phyloP scores from a whole-genome alignment of 23 tunicate genomes.

The Botrylloides violaceus region DNA sequence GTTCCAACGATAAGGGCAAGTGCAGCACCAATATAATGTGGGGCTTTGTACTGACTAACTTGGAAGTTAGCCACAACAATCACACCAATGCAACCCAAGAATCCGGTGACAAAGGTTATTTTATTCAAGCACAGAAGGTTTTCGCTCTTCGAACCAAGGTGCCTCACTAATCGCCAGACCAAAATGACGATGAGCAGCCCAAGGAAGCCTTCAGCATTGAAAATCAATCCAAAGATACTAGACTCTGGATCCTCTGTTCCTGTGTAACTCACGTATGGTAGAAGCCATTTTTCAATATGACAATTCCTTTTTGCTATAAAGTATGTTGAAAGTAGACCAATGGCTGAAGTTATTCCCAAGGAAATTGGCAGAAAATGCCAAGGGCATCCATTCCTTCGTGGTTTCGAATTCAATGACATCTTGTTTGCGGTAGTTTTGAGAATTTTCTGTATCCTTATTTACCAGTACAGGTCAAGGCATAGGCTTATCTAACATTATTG shows the following conservation, averaged over 20 bases:
- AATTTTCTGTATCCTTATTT: no score
- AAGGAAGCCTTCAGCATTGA: slow-evolving; percentile 66
- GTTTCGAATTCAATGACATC: no score
- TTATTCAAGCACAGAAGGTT: slow-evolving; percentile 23
- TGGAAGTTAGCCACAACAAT: slow-evolving; percentile 71
- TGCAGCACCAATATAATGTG: slow-evolving; percentile 74
- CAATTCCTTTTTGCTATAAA: slow-evolving; percentile 61
- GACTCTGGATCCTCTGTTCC: slow-evolving; percentile 93
- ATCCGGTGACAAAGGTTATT: slow-evolving; percentile 30
- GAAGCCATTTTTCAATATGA: slow-evolving; percentile 68
- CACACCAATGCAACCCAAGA: slow-evolving; percentile 54
- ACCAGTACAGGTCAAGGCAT: no score
- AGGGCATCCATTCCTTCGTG: no score
- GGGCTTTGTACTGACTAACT: slow-evolving; percentile 54
- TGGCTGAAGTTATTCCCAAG: slow-evolving; percentile 36
- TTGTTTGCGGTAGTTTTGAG: no score
- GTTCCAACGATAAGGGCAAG: slow-evolving; percentile 53
- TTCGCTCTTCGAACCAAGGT: slow-evolving; percentile 33
- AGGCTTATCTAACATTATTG: no score
- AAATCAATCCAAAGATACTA: slow-evolving; percentile 54
- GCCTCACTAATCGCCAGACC: slow-evolving; percentile 52
- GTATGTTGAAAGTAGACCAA: slow-evolving; percentile 50
- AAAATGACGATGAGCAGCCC: slow-evolving; percentile 50
- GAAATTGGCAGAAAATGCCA: slow-evolving; percentile 75
- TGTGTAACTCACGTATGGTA: slow-evolving; percentile 77